Base-by-base conservation (phyloP, 2,797 vertebrate genomes). In the Enteromius paludinosus region DNA sequence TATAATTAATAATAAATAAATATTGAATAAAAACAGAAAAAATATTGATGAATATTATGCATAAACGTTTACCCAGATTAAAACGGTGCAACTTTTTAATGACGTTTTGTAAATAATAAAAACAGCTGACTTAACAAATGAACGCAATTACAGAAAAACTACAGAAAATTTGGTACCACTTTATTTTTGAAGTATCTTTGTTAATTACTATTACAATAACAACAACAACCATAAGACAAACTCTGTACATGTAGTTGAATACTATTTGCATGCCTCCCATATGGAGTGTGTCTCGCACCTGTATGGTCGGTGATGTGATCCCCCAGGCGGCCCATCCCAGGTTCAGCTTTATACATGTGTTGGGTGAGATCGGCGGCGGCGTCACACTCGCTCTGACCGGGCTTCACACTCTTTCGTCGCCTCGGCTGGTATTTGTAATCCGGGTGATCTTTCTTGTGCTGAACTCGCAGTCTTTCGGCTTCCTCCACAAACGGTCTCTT, bases 401-500 rank as follows among this genome's bases (percentile, higher is more conserved):
- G 93, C 87, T 99, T 99, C 52, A 97, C 94, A 12, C 96, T 97
- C 94, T 99, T 99, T 85, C 98, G 93, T 80, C 98, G 87, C 41
- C 98, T 94, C 0, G 98, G 98, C 86, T 99, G 98, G 92, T 99
- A 99, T 93, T 99, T 99, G 88, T 99, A 99, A 92, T 99, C 98
- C 1, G 98, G 98, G 87, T 99, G 97, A 90, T 99, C 98, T 88
- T 98, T 99, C 92, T 99, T 99, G 93, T 99, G 98, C 90, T 99
- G 98, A 75, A 99, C 96, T 47, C 98, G 92, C 62, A 99, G 95
- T 72, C 98, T 92, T 89, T 99, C 97, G 0, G 98, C 98, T 89
- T 99, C 98, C 69, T 99, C 98, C 82, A 99, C 97, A 69, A 99
- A 99, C 0, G 98, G 98, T 66, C 97, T 96, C 82, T 99, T 99